Conservation (phyloP, 2,113 vertebrate genomes). For the Rhagologus leucostigma region DNA sequence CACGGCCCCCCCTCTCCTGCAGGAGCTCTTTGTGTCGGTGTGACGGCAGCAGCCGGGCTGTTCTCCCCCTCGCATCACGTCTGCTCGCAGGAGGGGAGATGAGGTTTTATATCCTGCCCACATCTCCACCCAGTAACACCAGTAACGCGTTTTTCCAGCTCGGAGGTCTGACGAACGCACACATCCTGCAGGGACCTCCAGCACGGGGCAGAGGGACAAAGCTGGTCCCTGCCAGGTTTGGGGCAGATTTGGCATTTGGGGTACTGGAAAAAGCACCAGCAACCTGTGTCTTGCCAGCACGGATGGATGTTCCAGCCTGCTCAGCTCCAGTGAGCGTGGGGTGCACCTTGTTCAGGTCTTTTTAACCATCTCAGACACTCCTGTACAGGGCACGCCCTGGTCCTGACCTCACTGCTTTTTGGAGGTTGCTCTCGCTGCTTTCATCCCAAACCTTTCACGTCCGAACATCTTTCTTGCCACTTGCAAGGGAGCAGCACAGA, state of each 20-base stretch:
- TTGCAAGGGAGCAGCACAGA: not conserved
- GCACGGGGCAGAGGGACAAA: not conserved
- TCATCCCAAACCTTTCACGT: fast-evolving
- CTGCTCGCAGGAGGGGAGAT: not conserved
- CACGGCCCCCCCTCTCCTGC: not conserved
- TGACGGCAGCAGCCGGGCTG: not conserved
- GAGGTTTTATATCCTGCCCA: not conserved
- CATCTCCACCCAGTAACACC: not conserved
- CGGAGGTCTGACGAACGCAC: not conserved
- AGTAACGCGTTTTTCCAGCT: not conserved
- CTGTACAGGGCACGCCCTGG: not conserved
- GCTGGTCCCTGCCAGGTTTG: not conserved
- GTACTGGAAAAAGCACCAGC: not conserved
- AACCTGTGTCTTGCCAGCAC: not conserved
- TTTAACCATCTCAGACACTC: not conserved
- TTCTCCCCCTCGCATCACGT: not conserved
- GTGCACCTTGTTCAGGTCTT: too few relatives aligned
- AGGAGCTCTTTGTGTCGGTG: not conserved
- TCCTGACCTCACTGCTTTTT: not conserved
- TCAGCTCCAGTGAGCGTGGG: not conserved
- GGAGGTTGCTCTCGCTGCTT: not conserved
- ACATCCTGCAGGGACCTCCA: not conserved
- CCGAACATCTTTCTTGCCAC: not conserved
- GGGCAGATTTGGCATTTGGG: not conserved
- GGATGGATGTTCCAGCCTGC: not conserved